Evolutionary conservation across 2,888 invertebrate species (phyloP), one percentile per base, ranked within the genome.

Genomic region (Gymnosoma rotundatum): DNA sequence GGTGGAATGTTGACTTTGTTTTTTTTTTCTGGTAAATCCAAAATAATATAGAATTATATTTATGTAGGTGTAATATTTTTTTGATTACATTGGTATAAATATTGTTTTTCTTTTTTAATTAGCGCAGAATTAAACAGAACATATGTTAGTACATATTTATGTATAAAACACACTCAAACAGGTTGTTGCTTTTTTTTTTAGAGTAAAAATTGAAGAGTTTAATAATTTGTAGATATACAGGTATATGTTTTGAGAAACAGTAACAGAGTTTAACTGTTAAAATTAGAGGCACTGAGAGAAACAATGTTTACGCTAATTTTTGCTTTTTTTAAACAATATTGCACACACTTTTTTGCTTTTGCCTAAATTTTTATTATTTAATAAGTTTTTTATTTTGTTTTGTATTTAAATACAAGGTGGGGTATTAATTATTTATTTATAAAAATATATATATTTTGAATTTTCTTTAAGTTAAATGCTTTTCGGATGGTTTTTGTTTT

Each of bases 1-100:
- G 90, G 90, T 89, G 90, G 90, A 90, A 91, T 90, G 90, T 83
- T 90, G 90, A 81, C n/a, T 78, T 69, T 42, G 10, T 88, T 86
- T 70, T 73, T 58, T 16, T 32, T 42, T 56, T 66, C n/a, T n/a
- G n/a, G n/a, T n/a, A n/a, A 66, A 79, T 69, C 56, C 66, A 50
- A 52, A 18, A 56, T 25, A 18, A 25, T 56, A 14, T 25, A 56
- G 0, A 25, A 21, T 14, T 12, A 14, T 12, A 56, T 32, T 14
- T 12, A 14, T 12, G 64, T 32, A 32, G 8, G 8, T 32, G 6
- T 5, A 32, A 56, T 12, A 73, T 78, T 78, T 75, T 81, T 78
- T 63, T 81, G 75, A 6, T 32, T 32, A 8, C 8, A 7, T 42
- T 4, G 50, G 6, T 50, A 12, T 50, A n/a, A 50, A 18, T 18